A percentile compares a stretch with the other conserved stretches of the same genome.
These are phyloP conservation scores for Drosophila pruinosa DNA, from an alignment of 1,140 invertebrate species.

Conservation along the genomic window DNA sequence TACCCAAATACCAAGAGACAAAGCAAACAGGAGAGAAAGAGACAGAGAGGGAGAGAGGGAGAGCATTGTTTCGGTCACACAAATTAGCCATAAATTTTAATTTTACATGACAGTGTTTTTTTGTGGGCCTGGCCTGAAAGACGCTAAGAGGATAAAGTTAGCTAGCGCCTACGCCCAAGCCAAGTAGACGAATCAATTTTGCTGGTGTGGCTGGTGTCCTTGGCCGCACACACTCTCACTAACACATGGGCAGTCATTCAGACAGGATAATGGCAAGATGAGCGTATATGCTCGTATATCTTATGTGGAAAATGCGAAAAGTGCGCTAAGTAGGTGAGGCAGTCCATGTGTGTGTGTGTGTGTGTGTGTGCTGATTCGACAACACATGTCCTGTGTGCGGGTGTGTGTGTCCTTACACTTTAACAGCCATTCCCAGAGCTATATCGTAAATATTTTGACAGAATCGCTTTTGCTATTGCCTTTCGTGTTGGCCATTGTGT, in stretches of 20 bases:
- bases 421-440: constrained; percentile 65
- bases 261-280: constrained; percentile 45
- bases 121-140: neutral
- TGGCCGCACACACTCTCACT: constrained; percentile 29
- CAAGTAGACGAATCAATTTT: constrained; percentile 47
- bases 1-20: constrained; percentile 10
- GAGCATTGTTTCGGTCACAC: constrained; percentile 53
- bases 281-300: constrained; percentile 42
- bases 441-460: constrained; percentile 81
- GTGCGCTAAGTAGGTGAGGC: constrained; percentile 55
- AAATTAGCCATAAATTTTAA: constrained; percentile 81
- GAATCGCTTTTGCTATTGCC: constrained; percentile 76
- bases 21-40: neutral
- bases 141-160: constrained; percentile 22
- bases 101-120: constrained; percentile 75
- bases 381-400: constrained; percentile 52
- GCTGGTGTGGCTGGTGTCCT: constrained; percentile 37
- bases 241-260: neutral
- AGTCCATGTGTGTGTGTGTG: neutral
- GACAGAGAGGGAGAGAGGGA: constrained; percentile 3
- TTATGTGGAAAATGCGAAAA: constrained; percentile 42
- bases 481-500: constrained; percentile 72
- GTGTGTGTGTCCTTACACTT: constrained; percentile 49
- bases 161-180: constrained; percentile 32
- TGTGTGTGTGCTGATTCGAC: constrained; percentile 19